Base-by-base conservation (phyloP, 2,888 invertebrate species). In the Diplazon laetatorius region DNA sequence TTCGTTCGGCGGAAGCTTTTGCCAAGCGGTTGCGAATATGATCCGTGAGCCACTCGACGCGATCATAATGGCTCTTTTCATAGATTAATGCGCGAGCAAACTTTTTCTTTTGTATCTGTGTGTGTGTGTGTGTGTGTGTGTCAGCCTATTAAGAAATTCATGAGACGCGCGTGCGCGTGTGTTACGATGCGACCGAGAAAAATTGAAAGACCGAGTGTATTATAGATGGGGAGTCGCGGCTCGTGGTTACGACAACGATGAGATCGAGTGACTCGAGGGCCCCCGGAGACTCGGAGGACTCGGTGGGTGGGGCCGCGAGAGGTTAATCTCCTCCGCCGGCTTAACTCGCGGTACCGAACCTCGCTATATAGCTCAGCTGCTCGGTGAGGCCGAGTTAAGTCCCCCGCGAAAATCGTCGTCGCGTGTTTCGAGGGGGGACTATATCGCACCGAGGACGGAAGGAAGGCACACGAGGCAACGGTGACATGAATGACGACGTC, bases 401-500 rank as follows among this genome's bases (percentile, higher is more conserved):
- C 30, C 30, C 30, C n/a, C n/a, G n/a, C n/a, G n/a, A n/a, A n/a
- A n/a, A n/a, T n/a, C n/a, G n/a, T n/a, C n/a, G n/a, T n/a, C n/a
- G n/a, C n/a, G n/a, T n/a, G n/a, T n/a, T n/a, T n/a, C n/a, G n/a
- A n/a, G n/a, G n/a, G n/a, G n/a, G n/a, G n/a, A n/a, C n/a, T n/a
- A n/a, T n/a, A n/a, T n/a, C n/a, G n/a, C n/a, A n/a, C n/a, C n/a
- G 63, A 66, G 77, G 73, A 77, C 76, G 79, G 77, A 74, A 68
- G 81, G 80, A 82, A 80, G 81, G 72, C 78, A 80, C 80, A 77
- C n/a, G n/a, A n/a, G n/a, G n/a, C n/a, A 85, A 9, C 84, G 83
- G 83, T 88, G 87, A 87, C 86, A 85, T 85, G 86, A 87, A 88
- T 88, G 88, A 87, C 86, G 87, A 85, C 84, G 87, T 82, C 84